Conservation (phyloP, 2,888 invertebrate genomes). For the Leucoma salicis region DNA sequence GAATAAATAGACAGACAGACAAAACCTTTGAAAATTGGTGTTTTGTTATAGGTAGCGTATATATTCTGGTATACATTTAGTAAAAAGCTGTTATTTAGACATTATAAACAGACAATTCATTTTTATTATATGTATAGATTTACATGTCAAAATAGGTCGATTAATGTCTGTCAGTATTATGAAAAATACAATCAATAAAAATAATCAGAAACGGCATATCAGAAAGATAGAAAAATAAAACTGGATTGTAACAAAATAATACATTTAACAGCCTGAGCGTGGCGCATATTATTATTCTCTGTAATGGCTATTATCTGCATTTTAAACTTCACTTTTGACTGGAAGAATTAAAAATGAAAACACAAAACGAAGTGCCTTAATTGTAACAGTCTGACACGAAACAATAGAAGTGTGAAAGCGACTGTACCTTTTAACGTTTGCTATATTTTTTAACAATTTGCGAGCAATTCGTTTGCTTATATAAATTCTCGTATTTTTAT, state of each 20-base stretch:
- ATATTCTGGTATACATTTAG: no score
- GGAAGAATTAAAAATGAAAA: conserved; percentile 69
- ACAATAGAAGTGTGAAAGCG: conserved; percentile 55
- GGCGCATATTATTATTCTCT: conserved; percentile 53
- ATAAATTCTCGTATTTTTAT: not conserved
- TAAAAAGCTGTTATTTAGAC: no score
- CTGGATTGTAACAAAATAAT: conserved; percentile 51
- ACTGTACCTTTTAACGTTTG: conserved; percentile 49
- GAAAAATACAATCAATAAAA: no score
- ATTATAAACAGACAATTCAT: no score
- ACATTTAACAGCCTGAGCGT: conserved; percentile 65
- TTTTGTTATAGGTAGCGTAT: no score
- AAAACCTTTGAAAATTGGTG: no score
- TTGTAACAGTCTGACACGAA: conserved; percentile 61
- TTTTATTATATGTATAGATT: no score
- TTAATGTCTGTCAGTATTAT: no score
- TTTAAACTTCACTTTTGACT: conserved; percentile 68
- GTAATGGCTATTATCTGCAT: conserved; percentile 72
- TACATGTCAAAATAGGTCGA: no score
- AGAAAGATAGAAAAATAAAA: not conserved
- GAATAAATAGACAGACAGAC: no score
- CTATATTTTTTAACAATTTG: conserved; percentile 10
- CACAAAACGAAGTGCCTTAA: conserved; percentile 65
- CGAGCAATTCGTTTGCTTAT: not conserved
- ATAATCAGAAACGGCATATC: not conserved